A percentile compares a stretch with the other conserved stretches of the same genome.
Conservation (phyloP, 2,888 invertebrate species). For the Tetheella fluctuosa region DNA sequence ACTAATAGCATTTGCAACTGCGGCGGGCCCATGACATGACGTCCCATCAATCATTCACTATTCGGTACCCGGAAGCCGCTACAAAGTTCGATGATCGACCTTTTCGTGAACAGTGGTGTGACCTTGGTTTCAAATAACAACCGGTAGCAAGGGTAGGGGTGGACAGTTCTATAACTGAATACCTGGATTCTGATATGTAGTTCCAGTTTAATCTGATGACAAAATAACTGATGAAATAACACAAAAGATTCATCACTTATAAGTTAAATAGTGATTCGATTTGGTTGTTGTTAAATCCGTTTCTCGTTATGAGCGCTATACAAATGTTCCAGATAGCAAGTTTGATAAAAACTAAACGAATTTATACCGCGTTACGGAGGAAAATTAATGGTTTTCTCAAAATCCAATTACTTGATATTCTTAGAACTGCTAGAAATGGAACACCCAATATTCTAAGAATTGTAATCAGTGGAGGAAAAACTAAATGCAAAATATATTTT, state of each 20-base stretch:
- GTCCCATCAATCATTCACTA: slow-evolving; percentile 61
- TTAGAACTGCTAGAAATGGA: not conserved
- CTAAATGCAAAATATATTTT: not conserved
- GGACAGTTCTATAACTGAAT: not conserved
- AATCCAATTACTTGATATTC: not conserved
- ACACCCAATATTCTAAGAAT: not conserved
- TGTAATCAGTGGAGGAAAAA: not conserved
- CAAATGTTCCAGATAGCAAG: not conserved
- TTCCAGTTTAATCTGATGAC: not conserved
- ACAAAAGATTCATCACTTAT: too few species aligned
- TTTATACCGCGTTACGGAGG: not conserved
- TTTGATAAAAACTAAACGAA: not conserved
- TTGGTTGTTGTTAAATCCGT: not conserved
- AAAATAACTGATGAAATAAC: too few species aligned
- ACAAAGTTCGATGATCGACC: slow-evolving; percentile 68
- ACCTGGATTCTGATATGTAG: not conserved
- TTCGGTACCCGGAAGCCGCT: slow-evolving; percentile 60
- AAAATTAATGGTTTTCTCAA: not conserved
- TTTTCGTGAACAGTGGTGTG: slow-evolving; percentile 42
- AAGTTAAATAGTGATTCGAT: not conserved
- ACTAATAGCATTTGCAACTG: slow-evolving; percentile 42
- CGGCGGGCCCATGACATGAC: slow-evolving; percentile 28
- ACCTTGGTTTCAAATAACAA: slow-evolving; percentile 61
- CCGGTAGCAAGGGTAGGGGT: slow-evolving; percentile 13
- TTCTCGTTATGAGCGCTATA: not conserved